Percentiles rank a stretch among this genome's conserved stretches.
phyloP scores from a whole-genome alignment of 1,140 invertebrate species.

The Drosophila miranda region DNA sequence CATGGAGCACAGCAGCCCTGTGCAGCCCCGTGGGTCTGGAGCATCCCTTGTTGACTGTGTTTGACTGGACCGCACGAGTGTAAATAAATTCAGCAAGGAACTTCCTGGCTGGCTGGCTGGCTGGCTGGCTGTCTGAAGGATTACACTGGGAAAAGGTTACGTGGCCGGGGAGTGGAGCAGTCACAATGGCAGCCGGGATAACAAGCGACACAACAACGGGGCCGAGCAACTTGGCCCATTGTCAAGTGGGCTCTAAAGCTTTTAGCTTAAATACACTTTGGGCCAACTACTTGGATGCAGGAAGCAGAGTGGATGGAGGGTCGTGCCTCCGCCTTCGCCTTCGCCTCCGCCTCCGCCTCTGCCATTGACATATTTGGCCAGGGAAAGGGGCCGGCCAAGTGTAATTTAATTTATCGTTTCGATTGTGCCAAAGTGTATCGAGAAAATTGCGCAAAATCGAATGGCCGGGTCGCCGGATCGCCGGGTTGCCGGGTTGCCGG shows the following conservation, averaged over 20 bases:
- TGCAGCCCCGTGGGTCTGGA: too few species aligned
- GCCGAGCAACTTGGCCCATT: conserved; percentile 62
- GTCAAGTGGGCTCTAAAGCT: conserved; percentile 71
- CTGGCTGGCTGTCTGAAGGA: neutral
- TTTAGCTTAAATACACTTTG: conserved; percentile 80
- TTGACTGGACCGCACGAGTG: conserved; percentile 55
- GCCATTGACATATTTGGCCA: conserved; percentile 19
- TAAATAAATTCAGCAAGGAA: conserved; percentile 59
- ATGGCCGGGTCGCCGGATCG: neutral
- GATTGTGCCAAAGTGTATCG: conserved; percentile 55
- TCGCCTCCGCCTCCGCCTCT: neutral
- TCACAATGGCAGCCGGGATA: conserved; percentile 14
- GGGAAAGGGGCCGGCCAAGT: conserved; percentile 21
- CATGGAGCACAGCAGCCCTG: neutral
- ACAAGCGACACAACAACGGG: conserved; percentile 29
- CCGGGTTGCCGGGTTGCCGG: neutral
- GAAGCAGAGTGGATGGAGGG: conserved; percentile 5
- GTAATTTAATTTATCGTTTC: conserved; percentile 74
- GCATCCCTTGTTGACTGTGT: conserved; percentile 35
- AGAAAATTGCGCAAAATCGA: conserved; percentile 34
- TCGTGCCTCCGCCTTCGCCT: neutral
- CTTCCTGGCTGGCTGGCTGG: neutral
- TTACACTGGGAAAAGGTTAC: neutral
- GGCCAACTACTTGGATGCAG: conserved; percentile 65
- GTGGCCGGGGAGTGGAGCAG: too few species aligned